Percentiles rank a stretch among this genome's conserved stretches.
Evolutionary conservation across 2,113 vertebrate genomes (phyloP).

Genomic region (Melanostigma gelatinosum): DNA sequence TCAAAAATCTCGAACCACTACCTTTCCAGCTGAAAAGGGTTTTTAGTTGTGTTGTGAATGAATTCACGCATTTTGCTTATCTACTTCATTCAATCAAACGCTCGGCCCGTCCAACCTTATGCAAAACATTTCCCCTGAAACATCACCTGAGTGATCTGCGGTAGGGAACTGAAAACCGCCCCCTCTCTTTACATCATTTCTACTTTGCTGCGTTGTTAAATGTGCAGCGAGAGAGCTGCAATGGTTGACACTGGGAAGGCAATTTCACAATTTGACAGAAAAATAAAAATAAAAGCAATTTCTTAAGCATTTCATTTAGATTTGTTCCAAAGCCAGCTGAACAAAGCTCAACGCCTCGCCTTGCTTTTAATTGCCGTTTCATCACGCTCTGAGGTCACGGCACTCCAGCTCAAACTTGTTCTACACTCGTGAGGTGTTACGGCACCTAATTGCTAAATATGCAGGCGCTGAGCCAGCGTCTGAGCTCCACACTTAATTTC

Average conservation of each 20-base stretch:
- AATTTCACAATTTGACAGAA: slow-evolving; percentile 20
- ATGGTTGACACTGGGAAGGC: slow-evolving; percentile 12
- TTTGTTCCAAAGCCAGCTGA: not conserved
- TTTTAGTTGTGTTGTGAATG: too few relatives aligned
- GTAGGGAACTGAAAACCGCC: not conserved
- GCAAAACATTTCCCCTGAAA: slow-evolving; percentile 11
- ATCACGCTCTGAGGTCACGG: slow-evolving; percentile 27
- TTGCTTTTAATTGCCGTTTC: slow-evolving; percentile 53
- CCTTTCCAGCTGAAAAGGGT: too few relatives aligned
- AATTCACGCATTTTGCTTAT: not conserved
- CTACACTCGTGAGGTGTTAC: slow-evolving; percentile 51
- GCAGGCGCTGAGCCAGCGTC: slow-evolving; percentile 8
- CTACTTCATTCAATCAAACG: not conserved
- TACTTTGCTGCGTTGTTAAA: slow-evolving; percentile 46
- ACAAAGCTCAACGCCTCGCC: slow-evolving; percentile 30
- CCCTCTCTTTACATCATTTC: slow-evolving; percentile 23
- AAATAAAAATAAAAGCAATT: not conserved
- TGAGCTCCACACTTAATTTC: slow-evolving; percentile 26
- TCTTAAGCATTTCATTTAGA: slow-evolving; percentile 10
- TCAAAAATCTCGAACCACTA: too few relatives aligned
- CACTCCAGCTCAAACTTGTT: slow-evolving; percentile 43
- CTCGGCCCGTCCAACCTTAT: not conserved
- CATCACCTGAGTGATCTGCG: slow-evolving; percentile 1
- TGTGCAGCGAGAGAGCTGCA: slow-evolving; percentile 10
- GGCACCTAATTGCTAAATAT: slow-evolving; percentile 38